Evolutionary conservation across 2,113 vertebrate genomes (phyloP).

Genomic region (Brachypteracias leptosomus): DNA sequence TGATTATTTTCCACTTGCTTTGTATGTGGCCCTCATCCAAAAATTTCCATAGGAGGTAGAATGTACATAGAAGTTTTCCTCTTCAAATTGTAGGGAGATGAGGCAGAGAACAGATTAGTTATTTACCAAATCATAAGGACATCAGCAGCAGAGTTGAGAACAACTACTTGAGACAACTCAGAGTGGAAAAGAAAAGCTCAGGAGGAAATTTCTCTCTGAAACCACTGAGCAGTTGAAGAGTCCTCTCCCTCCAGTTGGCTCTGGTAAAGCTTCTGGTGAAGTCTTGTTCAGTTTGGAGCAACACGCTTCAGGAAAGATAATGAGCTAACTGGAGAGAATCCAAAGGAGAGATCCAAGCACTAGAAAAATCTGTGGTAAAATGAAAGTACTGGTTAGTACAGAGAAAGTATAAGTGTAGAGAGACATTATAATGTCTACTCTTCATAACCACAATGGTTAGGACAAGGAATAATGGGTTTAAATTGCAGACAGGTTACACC

Average conservation of each 20-base stretch:
- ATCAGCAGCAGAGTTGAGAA: neutral
- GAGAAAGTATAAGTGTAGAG: neutral
- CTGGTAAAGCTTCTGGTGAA: neutral
- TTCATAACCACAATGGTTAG: neutral
- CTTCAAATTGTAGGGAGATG: neutral
- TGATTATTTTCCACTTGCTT: neutral
- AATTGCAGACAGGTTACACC: neutral
- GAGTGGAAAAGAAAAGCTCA: neutral
- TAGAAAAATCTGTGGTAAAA: slow-evolving; percentile 18
- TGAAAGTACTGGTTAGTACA: neutral
- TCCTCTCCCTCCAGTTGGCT: neutral
- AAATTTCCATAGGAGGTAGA: neutral
- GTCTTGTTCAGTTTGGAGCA: neutral
- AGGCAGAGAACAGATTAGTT: neutral
- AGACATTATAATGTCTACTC: neutral
- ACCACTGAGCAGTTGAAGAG: neutral
- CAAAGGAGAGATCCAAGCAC: neutral
- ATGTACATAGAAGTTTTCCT: neutral
- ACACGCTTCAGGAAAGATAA: neutral
- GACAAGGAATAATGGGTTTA: neutral
- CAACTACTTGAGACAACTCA: neutral
- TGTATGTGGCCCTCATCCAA: neutral
- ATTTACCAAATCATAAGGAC: slow-evolving; percentile 30
- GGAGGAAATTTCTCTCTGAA: neutral
- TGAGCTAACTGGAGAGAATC: neutral